Conservation (phyloP, 1,140 invertebrate species). For the Halesus radiatus region DNA sequence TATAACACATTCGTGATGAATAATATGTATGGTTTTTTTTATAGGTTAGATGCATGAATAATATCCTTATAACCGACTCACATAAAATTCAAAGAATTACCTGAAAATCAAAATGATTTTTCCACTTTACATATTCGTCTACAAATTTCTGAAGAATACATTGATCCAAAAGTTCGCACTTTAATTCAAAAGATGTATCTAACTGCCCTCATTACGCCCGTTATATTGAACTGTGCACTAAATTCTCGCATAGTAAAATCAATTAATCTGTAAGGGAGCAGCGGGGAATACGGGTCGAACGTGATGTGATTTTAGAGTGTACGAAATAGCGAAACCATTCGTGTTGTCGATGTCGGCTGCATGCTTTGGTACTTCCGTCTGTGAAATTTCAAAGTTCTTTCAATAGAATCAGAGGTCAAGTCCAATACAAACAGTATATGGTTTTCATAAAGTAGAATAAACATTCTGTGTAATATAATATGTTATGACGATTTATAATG, state of each 20-base stretch:
- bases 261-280: conserved; percentile 12
- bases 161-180: not conserved
- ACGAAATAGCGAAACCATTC: not conserved
- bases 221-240: not conserved
- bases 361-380: not conserved
- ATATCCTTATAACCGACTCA: not conserved
- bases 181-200: not conserved
- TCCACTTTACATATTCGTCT: not conserved
- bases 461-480: not conserved
- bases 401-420: not conserved
- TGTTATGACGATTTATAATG: not conserved
- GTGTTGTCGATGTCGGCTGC: not conserved
- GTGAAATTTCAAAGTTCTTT: no score
- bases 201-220: not conserved
- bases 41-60: no score
- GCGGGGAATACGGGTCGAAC: conserved; percentile 12
- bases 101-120: no score
- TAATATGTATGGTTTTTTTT: no score
- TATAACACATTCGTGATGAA: no score
- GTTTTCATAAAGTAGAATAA: not conserved
- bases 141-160: no score
- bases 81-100: no score
- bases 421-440: not conserved
- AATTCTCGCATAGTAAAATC: conserved; percentile 6
- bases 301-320: conserved; percentile 26